A percentile compares a stretch with the other conserved stretches of the same genome.
Evolutionary conservation across 2,113 vertebrate genomes (phyloP).

Genomic region (Dasypus novemcinctus): DNA sequence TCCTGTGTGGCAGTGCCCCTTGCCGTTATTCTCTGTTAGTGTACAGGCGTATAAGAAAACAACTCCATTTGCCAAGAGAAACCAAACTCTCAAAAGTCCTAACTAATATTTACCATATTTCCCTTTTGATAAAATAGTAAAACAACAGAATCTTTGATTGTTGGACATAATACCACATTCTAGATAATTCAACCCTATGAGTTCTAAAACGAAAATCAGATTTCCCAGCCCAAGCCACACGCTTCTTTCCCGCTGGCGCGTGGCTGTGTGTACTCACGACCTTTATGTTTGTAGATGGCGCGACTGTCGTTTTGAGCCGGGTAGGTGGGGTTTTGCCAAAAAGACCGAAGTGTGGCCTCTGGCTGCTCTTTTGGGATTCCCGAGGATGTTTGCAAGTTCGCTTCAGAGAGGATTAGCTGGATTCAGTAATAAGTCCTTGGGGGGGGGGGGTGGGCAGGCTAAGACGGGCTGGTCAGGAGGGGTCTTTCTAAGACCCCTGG

Average conservation of each 20-base stretch:
- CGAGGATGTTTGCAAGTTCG: not conserved
- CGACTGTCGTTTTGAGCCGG: not conserved
- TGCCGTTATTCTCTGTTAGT: not conserved
- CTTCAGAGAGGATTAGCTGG: not conserved
- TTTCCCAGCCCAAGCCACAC: not conserved
- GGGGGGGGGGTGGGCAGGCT: not conserved
- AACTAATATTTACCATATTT: not conserved
- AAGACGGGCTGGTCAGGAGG: not conserved
- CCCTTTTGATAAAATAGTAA: not conserved
- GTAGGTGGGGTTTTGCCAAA: not conserved
- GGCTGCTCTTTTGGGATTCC: not conserved
- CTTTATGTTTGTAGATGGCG: not conserved
- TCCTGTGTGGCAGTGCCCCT: not conserved
- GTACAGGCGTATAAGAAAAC: not conserved
- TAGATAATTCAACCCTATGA: not conserved
- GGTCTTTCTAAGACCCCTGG: not conserved
- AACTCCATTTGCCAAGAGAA: slow-evolving; percentile 23
- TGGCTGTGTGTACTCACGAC: not conserved
- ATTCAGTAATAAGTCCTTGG: not conserved
- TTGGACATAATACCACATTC: not conserved
- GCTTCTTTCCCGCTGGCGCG: not conserved
- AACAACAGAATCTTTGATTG: not conserved
- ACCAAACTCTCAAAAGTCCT: not conserved
- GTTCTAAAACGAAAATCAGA: not conserved
- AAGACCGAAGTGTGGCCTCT: not conserved